Conservation (phyloP, 1,140 invertebrate species). For the Lucilia sericata region DNA sequence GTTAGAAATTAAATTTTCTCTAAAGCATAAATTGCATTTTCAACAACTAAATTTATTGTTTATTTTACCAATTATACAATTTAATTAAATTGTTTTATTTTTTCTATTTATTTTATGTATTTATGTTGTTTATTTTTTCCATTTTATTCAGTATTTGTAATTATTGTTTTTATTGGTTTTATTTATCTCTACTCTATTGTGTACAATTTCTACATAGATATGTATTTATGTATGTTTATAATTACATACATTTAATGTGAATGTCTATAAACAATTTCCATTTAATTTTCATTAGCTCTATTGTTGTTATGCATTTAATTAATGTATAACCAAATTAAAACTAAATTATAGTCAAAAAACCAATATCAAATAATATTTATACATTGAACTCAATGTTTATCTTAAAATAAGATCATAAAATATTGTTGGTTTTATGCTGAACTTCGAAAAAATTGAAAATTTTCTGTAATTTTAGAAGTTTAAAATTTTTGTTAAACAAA, state of each 20-base stretch:
- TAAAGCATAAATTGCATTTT: not conserved
- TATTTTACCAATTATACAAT: slow-evolving; percentile 21
- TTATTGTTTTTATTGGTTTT: not conserved
- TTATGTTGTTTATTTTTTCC: not conserved
- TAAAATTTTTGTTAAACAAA: too few relatives aligned
- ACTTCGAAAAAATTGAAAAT: too few relatives aligned
- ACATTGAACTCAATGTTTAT: too few relatives aligned
- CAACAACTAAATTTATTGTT: slow-evolving; percentile 17
- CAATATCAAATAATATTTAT: not conserved
- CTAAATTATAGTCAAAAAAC: not conserved
- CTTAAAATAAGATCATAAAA: too few relatives aligned
- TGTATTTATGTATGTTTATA: too few relatives aligned
- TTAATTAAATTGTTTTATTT: slow-evolving; percentile 25
- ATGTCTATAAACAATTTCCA: not conserved
- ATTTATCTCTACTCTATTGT: too few relatives aligned
- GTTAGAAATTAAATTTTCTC: not conserved
- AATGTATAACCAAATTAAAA: slow-evolving; percentile 13
- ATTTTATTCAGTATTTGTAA: not conserved
- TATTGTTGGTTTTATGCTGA: too few relatives aligned
- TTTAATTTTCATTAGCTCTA: slow-evolving; percentile 9
- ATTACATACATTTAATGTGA: too few relatives aligned
- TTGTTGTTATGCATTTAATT: slow-evolving; percentile 8
- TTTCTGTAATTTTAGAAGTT: too few relatives aligned
- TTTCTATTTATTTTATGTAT: not conserved
- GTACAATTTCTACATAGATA: too few relatives aligned